Percentiles rank a stretch among this genome's conserved stretches.
phyloP scores from a whole-genome alignment of 2,113 vertebrate genomes.

The Charadrius vociferus region DNA sequence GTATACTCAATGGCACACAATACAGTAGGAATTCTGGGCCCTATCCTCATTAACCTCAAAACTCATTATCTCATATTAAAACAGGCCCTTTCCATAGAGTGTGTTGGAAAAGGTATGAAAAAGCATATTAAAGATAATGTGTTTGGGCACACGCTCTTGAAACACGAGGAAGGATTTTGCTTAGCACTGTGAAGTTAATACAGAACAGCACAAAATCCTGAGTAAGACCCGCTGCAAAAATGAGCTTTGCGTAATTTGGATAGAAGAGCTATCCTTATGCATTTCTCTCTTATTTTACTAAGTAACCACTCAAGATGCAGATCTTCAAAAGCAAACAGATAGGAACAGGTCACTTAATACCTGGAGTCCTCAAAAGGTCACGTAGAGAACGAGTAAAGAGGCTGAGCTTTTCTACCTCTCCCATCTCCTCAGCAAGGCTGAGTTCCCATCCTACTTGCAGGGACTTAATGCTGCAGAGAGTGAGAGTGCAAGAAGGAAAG shows the following conservation, averaged over 20 bases:
- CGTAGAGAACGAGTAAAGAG: background rate
- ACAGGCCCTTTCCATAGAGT: background rate
- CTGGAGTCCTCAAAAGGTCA: background rate
- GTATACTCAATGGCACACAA: background rate
- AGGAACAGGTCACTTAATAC: background rate
- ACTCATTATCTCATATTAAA: constrained; percentile 9
- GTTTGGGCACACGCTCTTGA: background rate
- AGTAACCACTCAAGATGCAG: background rate
- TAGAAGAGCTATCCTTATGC: background rate
- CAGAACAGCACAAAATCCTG: background rate
- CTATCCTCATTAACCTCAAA: constrained; percentile 36
- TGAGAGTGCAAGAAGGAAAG: background rate
- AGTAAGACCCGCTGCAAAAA: background rate
- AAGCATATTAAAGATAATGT: background rate
- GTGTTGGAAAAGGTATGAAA: background rate
- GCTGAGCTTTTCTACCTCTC: background rate
- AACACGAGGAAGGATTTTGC: background rate
- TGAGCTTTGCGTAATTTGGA: background rate
- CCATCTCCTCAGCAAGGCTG: background rate
- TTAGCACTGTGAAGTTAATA: background rate
- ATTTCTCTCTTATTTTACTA: background rate
- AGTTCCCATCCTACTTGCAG: background rate
- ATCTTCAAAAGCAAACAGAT: background rate
- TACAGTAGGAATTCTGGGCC: constrained; percentile 1
- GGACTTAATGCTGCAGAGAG: background rate